Base-by-base conservation (phyloP, 1,140 invertebrate species). In the Pissodes strobi region DNA sequence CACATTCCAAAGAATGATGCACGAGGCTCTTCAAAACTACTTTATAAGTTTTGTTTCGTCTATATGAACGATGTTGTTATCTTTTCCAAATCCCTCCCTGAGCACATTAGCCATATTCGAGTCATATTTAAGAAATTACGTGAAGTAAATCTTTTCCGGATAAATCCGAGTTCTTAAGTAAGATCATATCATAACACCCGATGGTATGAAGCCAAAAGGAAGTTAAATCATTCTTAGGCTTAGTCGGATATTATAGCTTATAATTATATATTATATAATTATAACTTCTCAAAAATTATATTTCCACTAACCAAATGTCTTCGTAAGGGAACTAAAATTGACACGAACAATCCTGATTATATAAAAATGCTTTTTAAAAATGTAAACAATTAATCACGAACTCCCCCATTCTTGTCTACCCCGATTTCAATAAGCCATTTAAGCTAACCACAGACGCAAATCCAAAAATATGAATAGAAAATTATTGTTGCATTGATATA, bases 1-100 rank as follows among this genome's bases (percentile, higher is more conserved):
- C n/a, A 80, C 79, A 9, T 82, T 83, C 59, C 79, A 83, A 65
- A 55, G 76, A n/a, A 37, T 76, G 6, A 80, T 82, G 71, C 71
- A 78, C 41, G 62, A 58, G 12, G 64, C 77, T 13, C 53, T 81
- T n/a, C 45, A 22, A 30, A 69, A 70, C 12, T 39, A 74, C 1
- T 60, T 69, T 51, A 69, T 18, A 62, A n/a, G n/a, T n/a, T n/a
- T n/a, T n/a, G n/a, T n/a, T n/a, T n/a, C n/a, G n/a, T n/a, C n/a
- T n/a, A n/a, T n/a, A n/a, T n/a, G n/a, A n/a, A n/a, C n/a, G n/a
- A n/a, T n/a, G n/a, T n/a, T n/a, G n/a, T n/a, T n/a, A n/a, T n/a
- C n/a, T n/a, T n/a, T n/a, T n/a, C n/a, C n/a, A n/a, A n/a, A n/a
- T n/a, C n/a, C n/a, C n/a, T n/a, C n/a, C n/a, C n/a, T n/a, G n/a